These are phyloP conservation scores for Brachyistius frenatus DNA, from an alignment of 2,113 vertebrate species.

Conservation along the genomic window DNA sequence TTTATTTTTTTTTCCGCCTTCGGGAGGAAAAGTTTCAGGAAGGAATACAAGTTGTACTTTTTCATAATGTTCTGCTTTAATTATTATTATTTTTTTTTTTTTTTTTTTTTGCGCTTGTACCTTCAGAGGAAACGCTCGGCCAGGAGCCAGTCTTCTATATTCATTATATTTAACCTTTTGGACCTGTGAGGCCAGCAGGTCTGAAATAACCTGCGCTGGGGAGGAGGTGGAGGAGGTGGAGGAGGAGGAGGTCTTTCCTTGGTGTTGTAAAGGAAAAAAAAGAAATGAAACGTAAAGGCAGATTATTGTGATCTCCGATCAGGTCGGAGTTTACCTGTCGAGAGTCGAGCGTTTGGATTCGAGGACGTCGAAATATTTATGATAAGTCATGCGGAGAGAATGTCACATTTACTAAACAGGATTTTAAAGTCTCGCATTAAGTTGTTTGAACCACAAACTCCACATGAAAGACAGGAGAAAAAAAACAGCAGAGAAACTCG, in stretches of 20 bases:
- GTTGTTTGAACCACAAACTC: neutral
- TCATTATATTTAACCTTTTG: neutral
- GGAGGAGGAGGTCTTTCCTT: too few species aligned
- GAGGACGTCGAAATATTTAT: too few species aligned
- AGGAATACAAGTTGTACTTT: constrained; percentile 18
- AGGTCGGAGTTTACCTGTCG: too few species aligned
- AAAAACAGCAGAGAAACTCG: neutral
- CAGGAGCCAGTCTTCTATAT: neutral
- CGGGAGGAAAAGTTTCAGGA: neutral
- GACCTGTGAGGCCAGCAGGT: neutral
- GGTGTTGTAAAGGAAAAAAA: too few species aligned
- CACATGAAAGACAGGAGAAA: neutral
- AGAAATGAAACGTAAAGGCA: too few species aligned
- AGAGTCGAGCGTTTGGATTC: too few species aligned
- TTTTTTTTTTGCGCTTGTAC: neutral
- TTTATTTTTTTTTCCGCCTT: neutral
- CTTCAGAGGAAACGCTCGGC: neutral
- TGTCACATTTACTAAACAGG: too few species aligned
- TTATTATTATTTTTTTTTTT: neutral
- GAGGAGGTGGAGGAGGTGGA: too few species aligned
- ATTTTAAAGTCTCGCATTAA: too few species aligned
- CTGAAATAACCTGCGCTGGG: neutral
- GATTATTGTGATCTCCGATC: too few species aligned
- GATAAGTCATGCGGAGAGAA: too few species aligned
- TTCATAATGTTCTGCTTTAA: neutral